Conservation (phyloP, 2,797 vertebrate species). For the Silurus lanzhouensis region DNA sequence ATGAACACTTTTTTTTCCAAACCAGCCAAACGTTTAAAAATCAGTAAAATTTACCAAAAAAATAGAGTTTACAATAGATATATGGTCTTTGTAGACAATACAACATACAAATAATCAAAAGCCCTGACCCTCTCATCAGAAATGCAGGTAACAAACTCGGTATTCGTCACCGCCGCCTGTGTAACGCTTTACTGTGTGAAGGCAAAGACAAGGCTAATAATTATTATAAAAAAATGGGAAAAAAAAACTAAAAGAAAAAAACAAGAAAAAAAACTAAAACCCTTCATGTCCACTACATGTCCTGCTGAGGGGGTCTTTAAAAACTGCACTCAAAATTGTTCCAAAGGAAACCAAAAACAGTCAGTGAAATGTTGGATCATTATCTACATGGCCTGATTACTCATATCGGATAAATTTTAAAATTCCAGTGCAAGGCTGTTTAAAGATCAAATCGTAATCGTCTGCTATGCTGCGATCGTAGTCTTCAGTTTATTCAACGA, state of each 20-base stretch:
- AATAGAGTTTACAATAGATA: conserved; percentile 61
- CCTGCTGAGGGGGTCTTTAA: conserved; percentile 15
- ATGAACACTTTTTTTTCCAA: conserved; percentile 52
- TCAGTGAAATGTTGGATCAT: conserved; percentile 1
- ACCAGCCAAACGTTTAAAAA: conserved; percentile 59
- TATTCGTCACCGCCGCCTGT: not conserved
- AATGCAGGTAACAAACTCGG: conserved; percentile 23
- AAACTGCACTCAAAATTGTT: conserved; percentile 10
- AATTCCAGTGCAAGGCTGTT: conserved; percentile 42
- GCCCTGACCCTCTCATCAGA: conserved; percentile 48
- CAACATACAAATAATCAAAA: conserved; percentile 49
- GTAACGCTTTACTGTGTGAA: conserved; percentile 1
- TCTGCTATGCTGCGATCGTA: not conserved
- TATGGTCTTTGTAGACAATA: conserved; percentile 58
- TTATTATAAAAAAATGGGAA: no score
- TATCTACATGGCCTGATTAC: conserved; percentile 15
- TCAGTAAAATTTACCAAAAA: conserved; percentile 54
- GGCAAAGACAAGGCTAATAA: conserved; percentile 11
- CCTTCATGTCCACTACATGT: conserved; percentile 15
- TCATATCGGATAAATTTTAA: not conserved
- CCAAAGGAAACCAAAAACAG: not conserved
- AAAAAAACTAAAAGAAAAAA: not conserved
- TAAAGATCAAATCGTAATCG: conserved; percentile 4
- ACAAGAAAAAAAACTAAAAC: conserved; percentile 11
- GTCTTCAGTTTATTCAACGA: conserved; percentile 17